These are phyloP conservation scores for Rotaria socialis DNA, from an alignment of 2,888 invertebrate genomes.

Conservation along the genomic window DNA sequence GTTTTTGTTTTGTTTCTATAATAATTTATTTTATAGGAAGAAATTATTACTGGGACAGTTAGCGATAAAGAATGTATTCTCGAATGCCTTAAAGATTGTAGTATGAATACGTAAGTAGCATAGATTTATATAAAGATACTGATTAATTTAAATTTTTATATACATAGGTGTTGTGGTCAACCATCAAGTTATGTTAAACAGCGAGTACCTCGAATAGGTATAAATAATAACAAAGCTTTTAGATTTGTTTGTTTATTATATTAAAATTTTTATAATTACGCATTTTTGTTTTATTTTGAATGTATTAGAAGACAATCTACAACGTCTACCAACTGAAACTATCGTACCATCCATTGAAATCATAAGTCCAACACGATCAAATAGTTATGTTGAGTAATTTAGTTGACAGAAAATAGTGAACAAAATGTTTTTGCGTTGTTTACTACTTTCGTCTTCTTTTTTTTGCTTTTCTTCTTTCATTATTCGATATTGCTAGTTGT, in stretches of 20 bases:
- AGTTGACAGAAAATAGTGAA: background rate
- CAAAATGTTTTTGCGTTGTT: background rate
- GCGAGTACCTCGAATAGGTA: background rate
- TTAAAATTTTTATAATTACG: no score
- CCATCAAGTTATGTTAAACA: conserved; percentile 20
- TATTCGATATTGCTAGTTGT: background rate
- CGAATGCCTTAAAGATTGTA: conserved; percentile 40
- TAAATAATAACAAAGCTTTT: background rate
- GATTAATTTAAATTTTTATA: no score
- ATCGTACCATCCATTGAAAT: background rate
- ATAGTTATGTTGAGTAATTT: background rate
- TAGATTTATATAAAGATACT: background rate
- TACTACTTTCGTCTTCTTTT: background rate
- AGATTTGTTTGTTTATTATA: background rate
- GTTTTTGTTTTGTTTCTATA: background rate
- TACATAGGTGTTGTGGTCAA: conserved; percentile 2
- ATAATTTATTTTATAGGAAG: background rate
- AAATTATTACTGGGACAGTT: background rate
- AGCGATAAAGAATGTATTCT: conserved; percentile 40
- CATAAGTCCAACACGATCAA: background rate
- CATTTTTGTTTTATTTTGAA: background rate
- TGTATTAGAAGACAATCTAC: background rate
- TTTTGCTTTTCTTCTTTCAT: background rate
- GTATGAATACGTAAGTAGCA: conserved; percentile 30
- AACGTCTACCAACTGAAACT: background rate